A percentile compares a stretch with the other conserved stretches of the same genome.
Evolutionary conservation across 2,888 invertebrate genomes (phyloP).

Genomic region (Stenurella melanura): DNA sequence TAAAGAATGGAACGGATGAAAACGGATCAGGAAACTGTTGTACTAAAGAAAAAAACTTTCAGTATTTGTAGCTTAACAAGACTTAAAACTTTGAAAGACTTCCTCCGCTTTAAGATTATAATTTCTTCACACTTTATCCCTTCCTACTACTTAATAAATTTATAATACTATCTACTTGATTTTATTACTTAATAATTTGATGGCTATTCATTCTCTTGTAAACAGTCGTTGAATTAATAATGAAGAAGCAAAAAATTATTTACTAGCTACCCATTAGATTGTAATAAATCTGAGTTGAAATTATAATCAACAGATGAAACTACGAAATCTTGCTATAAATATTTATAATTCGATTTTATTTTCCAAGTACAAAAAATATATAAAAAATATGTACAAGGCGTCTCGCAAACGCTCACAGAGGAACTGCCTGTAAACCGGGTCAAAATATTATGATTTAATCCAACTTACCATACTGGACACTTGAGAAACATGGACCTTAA

Average conservation of each 20-base stretch:
- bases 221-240: neutral
- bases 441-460: no score
- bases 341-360: no score
- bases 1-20: slow-evolving; percentile 68
- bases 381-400: no score
- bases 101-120: slow-evolving; percentile 29
- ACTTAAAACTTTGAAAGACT: slow-evolving; percentile 52
- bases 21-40: slow-evolving; percentile 66
- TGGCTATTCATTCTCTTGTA: neutral
- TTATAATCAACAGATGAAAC: no score
- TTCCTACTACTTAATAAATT: slow-evolving; percentile 19
- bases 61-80: slow-evolving; percentile 52
- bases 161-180: slow-evolving; percentile 8
- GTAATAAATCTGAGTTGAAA: neutral
- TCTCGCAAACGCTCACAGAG: no score
- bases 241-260: neutral
- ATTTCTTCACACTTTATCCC: slow-evolving; percentile 15
- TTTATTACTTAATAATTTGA: slow-evolving; percentile 14
- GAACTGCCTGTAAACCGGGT: no score
- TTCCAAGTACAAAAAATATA: no score
- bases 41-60: slow-evolving; percentile 54
- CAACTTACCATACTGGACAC: no score
- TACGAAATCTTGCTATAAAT: no score
- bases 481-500: no score
- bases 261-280: neutral